These are phyloP conservation scores for Cheiracanthium punctorium DNA, from an alignment of 2,888 invertebrate genomes.

Conservation along the genomic window DNA sequence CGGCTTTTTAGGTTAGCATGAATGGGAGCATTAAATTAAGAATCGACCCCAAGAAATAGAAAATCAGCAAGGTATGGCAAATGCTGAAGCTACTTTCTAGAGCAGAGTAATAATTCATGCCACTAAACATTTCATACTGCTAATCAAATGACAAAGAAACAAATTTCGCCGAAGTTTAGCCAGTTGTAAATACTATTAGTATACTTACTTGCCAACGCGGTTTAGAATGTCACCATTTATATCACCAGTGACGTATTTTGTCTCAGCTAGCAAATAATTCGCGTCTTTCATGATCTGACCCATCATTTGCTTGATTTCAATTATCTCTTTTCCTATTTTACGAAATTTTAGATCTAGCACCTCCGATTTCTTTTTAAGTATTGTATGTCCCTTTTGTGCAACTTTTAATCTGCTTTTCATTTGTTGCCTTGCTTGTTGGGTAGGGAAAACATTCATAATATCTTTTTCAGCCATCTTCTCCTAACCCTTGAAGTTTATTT, in stretches of 20 bases:
- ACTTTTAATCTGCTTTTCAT: conserved; percentile 24
- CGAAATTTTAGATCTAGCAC: conserved; percentile 32
- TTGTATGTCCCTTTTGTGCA: conserved; percentile 28
- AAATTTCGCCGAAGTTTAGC: too few species aligned
- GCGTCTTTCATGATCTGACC: conserved; percentile 38
- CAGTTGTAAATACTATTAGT: too few species aligned
- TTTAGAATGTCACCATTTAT: conserved; percentile 26
- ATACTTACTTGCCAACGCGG: neutral
- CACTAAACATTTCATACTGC: too few species aligned
- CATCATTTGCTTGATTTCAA: conserved; percentile 30
- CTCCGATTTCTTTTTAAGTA: conserved; percentile 45
- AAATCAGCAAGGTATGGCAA: too few species aligned
- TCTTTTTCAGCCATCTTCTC: neutral
- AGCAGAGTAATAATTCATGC: too few species aligned
- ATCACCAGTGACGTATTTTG: conserved; percentile 31
- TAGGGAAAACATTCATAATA: conserved; percentile 36
- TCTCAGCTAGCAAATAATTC: conserved; percentile 32
- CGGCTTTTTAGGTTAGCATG: too few species aligned
- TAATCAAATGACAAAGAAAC: too few species aligned
- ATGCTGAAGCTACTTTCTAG: too few species aligned
- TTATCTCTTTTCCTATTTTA: conserved; percentile 44
- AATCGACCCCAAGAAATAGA: too few species aligned
- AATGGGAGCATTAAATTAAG: too few species aligned
- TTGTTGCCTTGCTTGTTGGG: conserved; percentile 14
- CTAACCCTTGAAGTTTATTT: too few species aligned